These are phyloP conservation scores for Pungitius pungitius DNA, from an alignment of 2,113 vertebrate genomes.

Conservation along the genomic window DNA sequence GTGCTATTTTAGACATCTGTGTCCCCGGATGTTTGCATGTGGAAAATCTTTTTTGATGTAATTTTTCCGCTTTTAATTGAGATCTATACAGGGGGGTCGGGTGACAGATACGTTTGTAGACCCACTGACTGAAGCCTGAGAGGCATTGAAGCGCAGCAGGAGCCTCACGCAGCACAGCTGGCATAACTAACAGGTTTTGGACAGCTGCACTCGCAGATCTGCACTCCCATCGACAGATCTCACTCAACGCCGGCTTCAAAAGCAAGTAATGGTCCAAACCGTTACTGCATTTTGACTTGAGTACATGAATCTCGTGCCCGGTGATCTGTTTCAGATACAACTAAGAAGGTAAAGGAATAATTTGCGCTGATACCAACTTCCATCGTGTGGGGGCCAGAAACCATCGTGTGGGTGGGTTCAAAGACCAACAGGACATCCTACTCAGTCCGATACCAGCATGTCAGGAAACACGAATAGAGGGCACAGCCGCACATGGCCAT, in stretches of 20 bases:
- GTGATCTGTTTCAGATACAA: neutral
- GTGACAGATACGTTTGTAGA: neutral
- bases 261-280: neutral
- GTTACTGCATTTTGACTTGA: neutral
- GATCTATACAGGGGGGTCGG: neutral
- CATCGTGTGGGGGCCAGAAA: neutral
- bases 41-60: neutral
- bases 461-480: no score
- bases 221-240: conserved; percentile 11
- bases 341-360: neutral
- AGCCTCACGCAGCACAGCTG: conserved; percentile 32
- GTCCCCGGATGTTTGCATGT: no score
- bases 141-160: conserved; percentile 18
- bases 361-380: neutral
- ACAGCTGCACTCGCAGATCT: conserved; percentile 30
- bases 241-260: neutral
- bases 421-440: no score
- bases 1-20: no score
- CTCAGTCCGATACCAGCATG: no score
- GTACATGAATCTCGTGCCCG: neutral
- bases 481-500: no score
- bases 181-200: conserved; percentile 13
- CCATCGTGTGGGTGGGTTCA: no score
- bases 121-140: conserved; percentile 7
- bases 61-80: neutral